Base-by-base conservation (phyloP, 2,113 vertebrate species). In the Phylloscopus trochiloides region DNA sequence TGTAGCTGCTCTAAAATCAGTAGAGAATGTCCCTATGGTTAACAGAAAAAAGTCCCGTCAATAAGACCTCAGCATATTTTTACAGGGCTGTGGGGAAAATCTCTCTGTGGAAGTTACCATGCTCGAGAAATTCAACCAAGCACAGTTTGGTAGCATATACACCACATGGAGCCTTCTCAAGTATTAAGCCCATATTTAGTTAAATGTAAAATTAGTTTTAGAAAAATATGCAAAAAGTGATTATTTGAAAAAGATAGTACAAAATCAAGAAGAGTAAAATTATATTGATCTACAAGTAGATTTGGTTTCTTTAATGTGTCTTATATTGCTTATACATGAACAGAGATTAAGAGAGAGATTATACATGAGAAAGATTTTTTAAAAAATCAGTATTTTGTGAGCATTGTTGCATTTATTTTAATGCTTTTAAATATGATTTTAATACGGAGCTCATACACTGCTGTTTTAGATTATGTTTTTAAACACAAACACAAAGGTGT, bases 121-220 rank as follows among this genome's bases (percentile, higher is more conserved):
- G 93, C 66, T 96, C 86, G 97, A 75, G 91, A 95, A 89, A 92
- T 96, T 96, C 92, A 97, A 96, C 92, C 84, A 63, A 94, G 61
- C 92, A 93, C 62, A 97, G 92, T 91, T 96, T 90, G 84, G 92
- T 81, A 94, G 87, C 71, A 74, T 31, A 74, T 31, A 76, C 32
- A 73, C 70, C 92, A 95, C 78, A 81, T n/a, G 51, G 93, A 97
- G 83, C 61, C 78, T 95, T 97, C 92, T 70, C 10, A 17, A 92
- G 57, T 95, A 97, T 97, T 98, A 96, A 97, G 90, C 57, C 77
- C 68, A 51, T 52, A 52, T 80, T 88, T 70, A 93, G 59, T 95
- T 95, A 97, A 89, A 97, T 80, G 57, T 68, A 95, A 92, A 91
- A 43, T 83, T 95, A 87, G 59, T 89, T 94, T 83, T 78, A 91